Evolutionary conservation across 2,888 invertebrate species (phyloP), one percentile per base, ranked within the genome.

Genomic region (Drosophila longiperda): DNA sequence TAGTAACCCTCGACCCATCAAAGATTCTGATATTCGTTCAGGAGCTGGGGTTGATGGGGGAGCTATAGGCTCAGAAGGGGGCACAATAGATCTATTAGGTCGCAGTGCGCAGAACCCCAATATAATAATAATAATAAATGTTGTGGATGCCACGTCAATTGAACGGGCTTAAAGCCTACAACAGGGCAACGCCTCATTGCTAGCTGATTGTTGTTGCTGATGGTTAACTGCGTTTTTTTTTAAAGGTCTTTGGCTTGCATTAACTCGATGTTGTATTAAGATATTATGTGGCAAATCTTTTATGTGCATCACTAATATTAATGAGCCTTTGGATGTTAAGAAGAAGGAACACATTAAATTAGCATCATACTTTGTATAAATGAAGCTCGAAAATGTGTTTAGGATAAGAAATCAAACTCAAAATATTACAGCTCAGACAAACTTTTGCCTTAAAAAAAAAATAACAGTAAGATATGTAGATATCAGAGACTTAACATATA

Each of bases 201-300:
- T 50, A 49, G 33, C 32, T 57, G 53, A 48, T 66, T 54, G 57
- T 52, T 67, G 50, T 55, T 62, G 38, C 23, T 33, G 34, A 33
- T 62, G 68, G 69, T 80, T 66, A 79, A 61, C 66, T 69, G 72
- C 72, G 75, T 62, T 62, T 70, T 55, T 42, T 49, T 42, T 42
- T 45, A 87, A 77, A 87, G 84, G 87, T 86, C 83, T 80, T 71
- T 58, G 58, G 33, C 45, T 61, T 42, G 59, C 75, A 57, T 54
- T 40, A 67, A 78, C 32, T 64, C 49, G 52, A 48, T 78, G 63
- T 36, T 58, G 48, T 52, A 74, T 58, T 42, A 66, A 58, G 65
- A 58, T 49, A 78, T 68, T 68, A 66, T 59, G 58, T 61, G 49
- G 32, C 71, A 60, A 74, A 17, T 49, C 40, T 50, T 50, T 45